phyloP scores from a whole-genome alignment of 2,888 invertebrate genomes.

The Parascotia fuliginaria region DNA sequence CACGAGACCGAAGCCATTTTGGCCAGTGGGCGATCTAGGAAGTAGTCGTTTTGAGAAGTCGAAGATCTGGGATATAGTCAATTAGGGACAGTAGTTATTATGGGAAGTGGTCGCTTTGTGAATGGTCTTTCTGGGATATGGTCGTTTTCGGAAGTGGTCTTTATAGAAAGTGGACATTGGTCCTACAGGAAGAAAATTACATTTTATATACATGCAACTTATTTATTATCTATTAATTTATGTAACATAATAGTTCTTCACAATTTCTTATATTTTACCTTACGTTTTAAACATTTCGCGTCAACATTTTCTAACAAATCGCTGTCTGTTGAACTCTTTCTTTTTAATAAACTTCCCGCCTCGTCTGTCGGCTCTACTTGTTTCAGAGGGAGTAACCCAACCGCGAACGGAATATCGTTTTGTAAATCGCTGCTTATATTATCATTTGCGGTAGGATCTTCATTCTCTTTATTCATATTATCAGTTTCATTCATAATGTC shows the following conservation, averaged over 20 bases:
- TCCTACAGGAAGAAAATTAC: no score
- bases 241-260: conserved; percentile 35
- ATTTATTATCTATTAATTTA: conserved; percentile 16
- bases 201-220: conserved; percentile 15
- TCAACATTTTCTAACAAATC: conserved; percentile 64
- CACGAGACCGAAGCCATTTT: no score
- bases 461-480: conserved; percentile 57
- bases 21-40: no score
- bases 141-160: no score
- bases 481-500: conserved; percentile 49
- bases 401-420: conserved; percentile 77
- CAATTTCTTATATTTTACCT: conserved; percentile 74
- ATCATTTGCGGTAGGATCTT: conserved; percentile 36
- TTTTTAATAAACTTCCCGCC: conserved; percentile 60
- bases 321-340: conserved; percentile 57
- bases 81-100: no score
- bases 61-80: no score
- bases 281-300: conserved; percentile 77
- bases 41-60: no score
- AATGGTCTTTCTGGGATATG: no score
- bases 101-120: no score
- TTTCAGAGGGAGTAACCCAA: conserved; percentile 74
- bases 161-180: no score
- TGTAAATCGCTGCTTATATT: conserved; percentile 51
- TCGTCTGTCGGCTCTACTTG: conserved; percentile 55